These are phyloP conservation scores for Porites evermanni DNA, from an alignment of 92 coral and sea anemone genomes.

Conservation along the genomic window DNA sequence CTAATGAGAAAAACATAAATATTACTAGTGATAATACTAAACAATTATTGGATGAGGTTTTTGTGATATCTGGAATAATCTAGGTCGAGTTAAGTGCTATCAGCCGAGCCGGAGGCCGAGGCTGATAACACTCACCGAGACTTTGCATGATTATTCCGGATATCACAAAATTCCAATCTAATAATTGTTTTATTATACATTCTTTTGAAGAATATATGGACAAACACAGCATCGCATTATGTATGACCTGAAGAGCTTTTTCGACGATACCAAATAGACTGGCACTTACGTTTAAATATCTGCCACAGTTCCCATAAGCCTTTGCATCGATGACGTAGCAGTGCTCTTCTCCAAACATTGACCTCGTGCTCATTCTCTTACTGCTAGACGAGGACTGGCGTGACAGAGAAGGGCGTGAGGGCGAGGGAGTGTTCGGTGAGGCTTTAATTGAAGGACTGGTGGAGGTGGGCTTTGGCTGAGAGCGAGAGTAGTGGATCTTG, in stretches of 20 bases:
- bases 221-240: too few relatives aligned
- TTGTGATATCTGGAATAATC: too few relatives aligned
- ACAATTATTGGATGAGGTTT: too few relatives aligned
- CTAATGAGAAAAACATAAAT: not conserved
- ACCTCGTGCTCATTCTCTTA: conserved; percentile 86
- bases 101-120: too few relatives aligned
- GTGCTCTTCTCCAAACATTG: conserved; percentile 92
- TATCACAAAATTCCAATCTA: too few relatives aligned
- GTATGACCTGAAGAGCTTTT: too few relatives aligned
- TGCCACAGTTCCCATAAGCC: conserved; percentile 99
- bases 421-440: conserved; percentile 48
- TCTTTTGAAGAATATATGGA: too few relatives aligned
- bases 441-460: conserved; percentile 39
- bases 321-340: conserved; percentile 99
- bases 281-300: conserved; percentile 89
- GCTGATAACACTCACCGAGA: too few relatives aligned
- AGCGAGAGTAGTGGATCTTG: conserved; percentile 43
- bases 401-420: conserved; percentile 57
- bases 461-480: conserved; percentile 29
- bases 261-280: not conserved
- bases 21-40: too few relatives aligned
- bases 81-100: too few relatives aligned
- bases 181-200: too few relatives aligned
- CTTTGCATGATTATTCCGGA: too few relatives aligned
- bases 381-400: conserved; percentile 73